Evolutionary conservation across 2,888 invertebrate species (phyloP).

Genomic region (Nomada lathburiana): DNA sequence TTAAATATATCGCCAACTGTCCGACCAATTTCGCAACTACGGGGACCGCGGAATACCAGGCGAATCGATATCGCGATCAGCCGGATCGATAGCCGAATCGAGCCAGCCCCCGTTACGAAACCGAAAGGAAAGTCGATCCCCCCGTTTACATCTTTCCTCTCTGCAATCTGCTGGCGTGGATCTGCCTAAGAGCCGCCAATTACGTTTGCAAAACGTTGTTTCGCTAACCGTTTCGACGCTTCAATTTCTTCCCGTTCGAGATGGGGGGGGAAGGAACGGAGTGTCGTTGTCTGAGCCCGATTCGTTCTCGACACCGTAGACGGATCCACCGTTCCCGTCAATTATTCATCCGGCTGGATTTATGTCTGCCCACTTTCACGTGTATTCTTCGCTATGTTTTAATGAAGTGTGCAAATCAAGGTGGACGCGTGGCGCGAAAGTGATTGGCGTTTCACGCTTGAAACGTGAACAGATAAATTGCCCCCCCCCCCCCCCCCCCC

Average conservation of each 20-base stretch:
- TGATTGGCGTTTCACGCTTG: background rate
- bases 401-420: slow-evolving; percentile 33
- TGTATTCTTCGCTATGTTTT: background rate
- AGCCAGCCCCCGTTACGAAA: slow-evolving; percentile 46
- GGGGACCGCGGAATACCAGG: slow-evolving; percentile 45
- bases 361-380: slow-evolving; percentile 24
- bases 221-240: background rate
- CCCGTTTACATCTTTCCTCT: slow-evolving; percentile 40
- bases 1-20: slow-evolving; percentile 75
- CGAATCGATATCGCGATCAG: slow-evolving; percentile 62
- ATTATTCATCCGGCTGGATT: slow-evolving; percentile 34
- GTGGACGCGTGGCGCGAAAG: background rate
- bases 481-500: too few species aligned
- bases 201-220: slow-evolving; percentile 48
- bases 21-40: slow-evolving; percentile 59
- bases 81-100: slow-evolving; percentile 48
- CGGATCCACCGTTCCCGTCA: slow-evolving; percentile 4
- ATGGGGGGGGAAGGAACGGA: background rate
- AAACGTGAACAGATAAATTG: background rate
- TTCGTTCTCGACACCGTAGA: background rate
- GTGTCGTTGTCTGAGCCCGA: background rate
- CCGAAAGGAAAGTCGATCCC: slow-evolving; percentile 45
- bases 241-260: background rate
- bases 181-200: slow-evolving; percentile 32
- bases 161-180: slow-evolving; percentile 37